Evolutionary conservation across 2,888 invertebrate species (phyloP), one percentile per base, ranked within the genome.

Genomic region (Nephrocerus scutellatus): DNA sequence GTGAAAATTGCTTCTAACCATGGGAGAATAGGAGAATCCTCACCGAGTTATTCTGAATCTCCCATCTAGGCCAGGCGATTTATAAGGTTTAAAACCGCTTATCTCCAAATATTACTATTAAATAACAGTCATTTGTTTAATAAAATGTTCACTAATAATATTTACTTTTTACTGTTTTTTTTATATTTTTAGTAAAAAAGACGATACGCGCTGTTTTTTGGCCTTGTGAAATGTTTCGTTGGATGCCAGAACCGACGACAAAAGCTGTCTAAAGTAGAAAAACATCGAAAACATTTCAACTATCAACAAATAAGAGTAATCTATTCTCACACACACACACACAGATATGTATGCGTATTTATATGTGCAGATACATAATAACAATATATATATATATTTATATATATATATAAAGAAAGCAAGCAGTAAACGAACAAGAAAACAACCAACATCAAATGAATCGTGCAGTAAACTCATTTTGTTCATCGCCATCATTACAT

Each of bases 221-320:
- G 68, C 68, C 66, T 63, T 66, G 65, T 61, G 62, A 60, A 63
- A 60, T 67, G 56, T 62, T 66, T 58, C 63, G 66, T 60, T 68
- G 65, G 66, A 65, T 67, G 62, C 66, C 68, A 66, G 64, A 67
- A 61, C 60, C 63, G 62, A 66, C 68, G 62, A 63, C 66, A 59
- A 66, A 66, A 59, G 62, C 62, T 61, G 65, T 68, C 62, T 64
- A 60, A 62, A 44, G 39, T 43, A 31, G 40, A 48, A 49, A 47
- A 46, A 49, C 46, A 50, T 51, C 48, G 50, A 50, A 46, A 51
- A 44, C 45, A 51, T 48, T 43, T 48, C 48, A 48, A 52, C n/a
- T n/a, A n/a, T n/a, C n/a, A n/a, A n/a, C n/a, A n/a, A n/a, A n/a
- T n/a, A n/a, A n/a, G n/a, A n/a, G n/a, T n/a, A n/a, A n/a, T n/a